These are phyloP conservation scores for Malacosoma neustria DNA, from an alignment of 2,888 invertebrate species.

Conservation along the genomic window DNA sequence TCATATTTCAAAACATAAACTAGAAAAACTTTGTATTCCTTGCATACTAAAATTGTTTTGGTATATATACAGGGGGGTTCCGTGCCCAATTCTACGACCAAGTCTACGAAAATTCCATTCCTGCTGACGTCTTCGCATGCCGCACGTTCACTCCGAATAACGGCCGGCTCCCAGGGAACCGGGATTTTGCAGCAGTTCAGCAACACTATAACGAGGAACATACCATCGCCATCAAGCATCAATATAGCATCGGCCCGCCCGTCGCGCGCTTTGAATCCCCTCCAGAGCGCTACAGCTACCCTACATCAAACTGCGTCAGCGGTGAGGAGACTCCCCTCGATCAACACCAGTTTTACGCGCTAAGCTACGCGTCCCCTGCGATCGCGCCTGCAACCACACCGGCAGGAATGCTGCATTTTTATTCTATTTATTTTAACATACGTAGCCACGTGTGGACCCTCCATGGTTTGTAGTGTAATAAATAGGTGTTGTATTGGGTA, in stretches of 20 bases:
- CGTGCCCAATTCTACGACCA: conserved; percentile 93
- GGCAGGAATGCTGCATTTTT: conserved; percentile 6
- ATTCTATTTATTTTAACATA: conserved; percentile 17
- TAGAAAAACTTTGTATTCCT: no score
- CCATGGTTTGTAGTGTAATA: conserved; percentile 40
- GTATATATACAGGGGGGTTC: conserved; percentile 82
- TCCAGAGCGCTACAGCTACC: conserved; percentile 66
- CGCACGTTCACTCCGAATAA: conserved; percentile 84
- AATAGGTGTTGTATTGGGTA: conserved; percentile 41
- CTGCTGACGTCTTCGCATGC: conserved; percentile 79
- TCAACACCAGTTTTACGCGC: conserved; percentile 81
- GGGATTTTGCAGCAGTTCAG: conserved; percentile 91
- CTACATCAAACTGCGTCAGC: conserved; percentile 69
- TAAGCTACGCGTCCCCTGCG: conserved; percentile 27
- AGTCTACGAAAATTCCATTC: conserved; percentile 91
- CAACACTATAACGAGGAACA: conserved; percentile 95
- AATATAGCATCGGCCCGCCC: conserved; percentile 28
- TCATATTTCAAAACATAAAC: no score
- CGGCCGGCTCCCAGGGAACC: conserved; percentile 78
- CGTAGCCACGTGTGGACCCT: conserved; percentile 40
- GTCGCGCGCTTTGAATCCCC: conserved; percentile 60
- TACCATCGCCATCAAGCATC: conserved; percentile 69
- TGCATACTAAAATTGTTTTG: conserved; percentile 2
- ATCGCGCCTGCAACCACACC: not conserved
- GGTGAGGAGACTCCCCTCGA: conserved; percentile 84